These are phyloP conservation scores for Galeopsomyia nigrocyanea DNA, from an alignment of 2,888 invertebrate species.

Conservation along the genomic window DNA sequence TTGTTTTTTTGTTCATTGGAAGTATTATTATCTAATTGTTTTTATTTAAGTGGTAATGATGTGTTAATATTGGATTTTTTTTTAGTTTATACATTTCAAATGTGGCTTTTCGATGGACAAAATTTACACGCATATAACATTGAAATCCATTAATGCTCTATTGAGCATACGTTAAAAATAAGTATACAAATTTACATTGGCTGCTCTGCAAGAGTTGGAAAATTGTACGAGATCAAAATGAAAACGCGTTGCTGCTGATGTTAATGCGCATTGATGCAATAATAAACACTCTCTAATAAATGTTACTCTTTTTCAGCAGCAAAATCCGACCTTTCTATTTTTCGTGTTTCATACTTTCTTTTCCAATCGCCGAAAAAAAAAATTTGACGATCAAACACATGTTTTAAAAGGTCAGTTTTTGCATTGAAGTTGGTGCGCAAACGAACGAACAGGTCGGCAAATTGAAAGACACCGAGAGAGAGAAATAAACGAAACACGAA, in stretches of 20 bases:
- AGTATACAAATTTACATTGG: constrained; percentile 30
- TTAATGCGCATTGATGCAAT: constrained; percentile 39
- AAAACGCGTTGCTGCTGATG: constrained; percentile 44
- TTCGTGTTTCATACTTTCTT: neutral
- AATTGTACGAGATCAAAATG: constrained; percentile 41
- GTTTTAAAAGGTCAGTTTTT: constrained; percentile 32
- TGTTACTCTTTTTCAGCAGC: constrained; percentile 32
- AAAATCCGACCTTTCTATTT: constrained; percentile 27
- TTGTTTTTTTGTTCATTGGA: constrained; percentile 19
- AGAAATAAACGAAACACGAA: constrained; percentile 3
- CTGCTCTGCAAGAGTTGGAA: constrained; percentile 44
- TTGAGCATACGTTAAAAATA: constrained; percentile 48
- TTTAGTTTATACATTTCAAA: constrained; percentile 27
- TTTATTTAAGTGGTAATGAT: constrained; percentile 39
- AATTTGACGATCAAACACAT: neutral
- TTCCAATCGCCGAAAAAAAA: no score
- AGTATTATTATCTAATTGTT: constrained; percentile 33
- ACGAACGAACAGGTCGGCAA: constrained; percentile 4
- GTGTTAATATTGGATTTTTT: constrained; percentile 25
- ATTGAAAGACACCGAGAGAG: neutral
- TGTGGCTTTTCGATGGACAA: constrained; percentile 45
- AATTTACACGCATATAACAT: constrained; percentile 35
- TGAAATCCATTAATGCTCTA: constrained; percentile 31
- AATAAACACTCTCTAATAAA: constrained; percentile 7
- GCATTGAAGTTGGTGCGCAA: neutral